phyloP scores from a whole-genome alignment of 2,797 vertebrate species.

The Echeneis naucrates region DNA sequence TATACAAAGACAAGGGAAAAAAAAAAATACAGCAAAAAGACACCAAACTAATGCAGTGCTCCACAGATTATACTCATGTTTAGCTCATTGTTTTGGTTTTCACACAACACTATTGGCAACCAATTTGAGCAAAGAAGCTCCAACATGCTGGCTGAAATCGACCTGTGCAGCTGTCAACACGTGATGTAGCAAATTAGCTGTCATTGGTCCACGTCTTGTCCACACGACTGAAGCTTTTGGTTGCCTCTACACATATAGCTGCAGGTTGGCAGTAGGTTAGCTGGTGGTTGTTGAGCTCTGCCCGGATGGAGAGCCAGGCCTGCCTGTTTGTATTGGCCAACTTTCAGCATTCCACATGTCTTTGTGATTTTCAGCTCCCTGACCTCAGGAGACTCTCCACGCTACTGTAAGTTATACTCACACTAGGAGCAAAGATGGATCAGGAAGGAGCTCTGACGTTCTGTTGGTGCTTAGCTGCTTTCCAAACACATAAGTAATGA shows the following conservation, averaged over 20 bases:
- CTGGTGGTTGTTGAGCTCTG: constrained; percentile 72
- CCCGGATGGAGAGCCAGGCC: constrained; percentile 75
- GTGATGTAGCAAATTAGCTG: not conserved
- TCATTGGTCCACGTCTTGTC: not conserved
- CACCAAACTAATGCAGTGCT: not conserved
- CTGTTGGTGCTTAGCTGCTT: constrained; percentile 43
- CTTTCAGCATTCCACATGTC: constrained; percentile 86
- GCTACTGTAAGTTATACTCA: constrained; percentile 80
- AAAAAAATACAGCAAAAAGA: not conserved
- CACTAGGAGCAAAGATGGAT: constrained; percentile 80
- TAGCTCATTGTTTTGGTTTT: constrained; percentile 1
- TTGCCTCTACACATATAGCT: constrained; percentile 31
- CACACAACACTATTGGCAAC: not conserved
- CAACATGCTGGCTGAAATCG: not conserved
- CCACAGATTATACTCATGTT: not conserved
- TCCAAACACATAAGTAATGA: constrained; percentile 48
- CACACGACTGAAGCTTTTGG: constrained; percentile 8
- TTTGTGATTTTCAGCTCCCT: constrained; percentile 86
- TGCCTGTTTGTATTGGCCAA: constrained; percentile 85
- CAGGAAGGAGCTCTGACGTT: constrained; percentile 50
- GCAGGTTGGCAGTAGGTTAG: constrained; percentile 43
- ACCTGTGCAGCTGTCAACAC: not conserved
- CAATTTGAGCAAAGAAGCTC: not conserved
- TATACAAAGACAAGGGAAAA: not conserved
- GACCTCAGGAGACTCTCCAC: constrained; percentile 86